Evolutionary conservation across 2,888 invertebrate genomes (phyloP).

Genomic region (Sisyra nigra): DNA sequence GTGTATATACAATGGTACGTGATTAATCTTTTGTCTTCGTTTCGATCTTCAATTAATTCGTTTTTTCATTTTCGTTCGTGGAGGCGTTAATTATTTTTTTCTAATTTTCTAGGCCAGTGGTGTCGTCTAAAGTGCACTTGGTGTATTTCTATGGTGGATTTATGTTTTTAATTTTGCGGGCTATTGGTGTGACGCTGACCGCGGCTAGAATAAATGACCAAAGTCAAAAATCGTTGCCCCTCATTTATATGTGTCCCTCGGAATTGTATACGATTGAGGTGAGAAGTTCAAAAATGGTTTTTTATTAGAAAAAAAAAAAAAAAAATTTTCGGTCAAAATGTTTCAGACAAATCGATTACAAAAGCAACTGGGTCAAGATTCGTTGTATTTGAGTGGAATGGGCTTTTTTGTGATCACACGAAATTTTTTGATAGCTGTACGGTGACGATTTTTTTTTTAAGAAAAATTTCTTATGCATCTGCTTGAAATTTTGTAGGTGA

Average conservation of each 20-base stretch:
- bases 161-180: conserved; percentile 3
- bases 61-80: not conserved
- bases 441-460: not conserved
- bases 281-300: not conserved
- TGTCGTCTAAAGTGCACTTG: not conserved
- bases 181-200: not conserved
- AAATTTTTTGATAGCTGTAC: conserved; percentile 3
- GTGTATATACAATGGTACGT: too few species aligned
- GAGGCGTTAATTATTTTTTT: not conserved
- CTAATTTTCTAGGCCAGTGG: not conserved
- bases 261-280: conserved; percentile 4
- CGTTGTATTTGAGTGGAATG: not conserved
- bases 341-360: conserved; percentile 5
- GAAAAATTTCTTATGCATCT: not conserved
- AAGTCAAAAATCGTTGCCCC: not conserved
- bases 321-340: not conserved
- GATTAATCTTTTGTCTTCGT: too few species aligned
- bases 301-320: not conserved
- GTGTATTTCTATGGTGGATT: conserved; percentile 4
- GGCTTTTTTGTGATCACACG: conserved; percentile 4
- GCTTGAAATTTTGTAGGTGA: not conserved
- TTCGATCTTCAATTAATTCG: too few species aligned
- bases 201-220: not conserved
- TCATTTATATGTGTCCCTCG: conserved; percentile 1
- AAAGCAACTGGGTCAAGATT: conserved; percentile 1